Evolutionary conservation across 2,797 vertebrate species (phyloP).

Genomic region (Fratercula arctica): DNA sequence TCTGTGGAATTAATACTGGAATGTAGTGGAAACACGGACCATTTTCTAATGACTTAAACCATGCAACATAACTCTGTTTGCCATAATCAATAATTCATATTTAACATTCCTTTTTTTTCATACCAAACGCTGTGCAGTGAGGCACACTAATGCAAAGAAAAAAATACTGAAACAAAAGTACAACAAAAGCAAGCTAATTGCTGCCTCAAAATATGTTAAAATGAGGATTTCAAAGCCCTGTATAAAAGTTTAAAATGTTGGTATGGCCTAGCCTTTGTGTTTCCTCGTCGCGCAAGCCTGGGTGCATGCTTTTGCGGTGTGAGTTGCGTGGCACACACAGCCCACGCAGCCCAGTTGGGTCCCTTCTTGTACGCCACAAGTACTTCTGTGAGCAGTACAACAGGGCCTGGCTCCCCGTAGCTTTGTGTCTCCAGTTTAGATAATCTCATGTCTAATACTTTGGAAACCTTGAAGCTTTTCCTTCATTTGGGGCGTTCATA

Average conservation of each 20-base stretch:
- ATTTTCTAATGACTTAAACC: background rate
- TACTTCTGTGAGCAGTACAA: background rate
- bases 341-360: background rate
- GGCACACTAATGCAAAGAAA: background rate
- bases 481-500: background rate
- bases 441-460: background rate
- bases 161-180: background rate
- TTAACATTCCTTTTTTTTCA: background rate
- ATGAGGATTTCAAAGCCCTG: background rate
- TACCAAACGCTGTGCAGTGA: background rate
- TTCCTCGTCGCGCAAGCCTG: background rate
- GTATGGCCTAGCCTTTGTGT: background rate
- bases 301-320: background rate
- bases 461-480: background rate
- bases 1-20: background rate
- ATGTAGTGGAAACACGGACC: background rate
- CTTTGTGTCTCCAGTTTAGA: background rate
- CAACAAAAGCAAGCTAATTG: background rate
- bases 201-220: background rate
- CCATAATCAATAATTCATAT: no score
- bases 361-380: background rate
- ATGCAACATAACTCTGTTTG: no score
- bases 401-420: background rate
- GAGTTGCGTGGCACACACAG: fast-evolving
- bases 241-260: background rate